A percentile compares a stretch with the other conserved stretches of the same genome.
These are phyloP conservation scores for Doryteuthis pealeii DNA, from an alignment of 1,140 invertebrate species.

Conservation along the genomic window DNA sequence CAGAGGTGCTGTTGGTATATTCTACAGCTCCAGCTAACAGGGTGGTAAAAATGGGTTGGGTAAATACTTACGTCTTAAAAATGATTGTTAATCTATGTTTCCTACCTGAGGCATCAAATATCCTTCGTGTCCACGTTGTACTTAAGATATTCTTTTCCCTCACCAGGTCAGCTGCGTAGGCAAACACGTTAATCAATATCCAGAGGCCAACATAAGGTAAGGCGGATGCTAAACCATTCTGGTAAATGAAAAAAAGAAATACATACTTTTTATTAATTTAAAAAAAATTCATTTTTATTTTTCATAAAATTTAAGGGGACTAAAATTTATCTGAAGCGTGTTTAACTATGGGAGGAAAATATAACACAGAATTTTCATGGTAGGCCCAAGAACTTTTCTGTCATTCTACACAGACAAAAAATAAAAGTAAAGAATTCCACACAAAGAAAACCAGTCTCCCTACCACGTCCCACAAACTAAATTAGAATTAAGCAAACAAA, in stretches of 20 bases:
- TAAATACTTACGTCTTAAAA: too few species aligned
- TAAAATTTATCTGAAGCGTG: not conserved
- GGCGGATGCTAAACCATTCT: slow-evolving; percentile 60
- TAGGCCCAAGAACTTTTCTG: not conserved
- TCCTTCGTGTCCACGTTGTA: slow-evolving; percentile 49
- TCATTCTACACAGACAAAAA: too few species aligned
- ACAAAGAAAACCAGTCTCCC: too few species aligned
- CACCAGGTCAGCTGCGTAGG: slow-evolving; percentile 52
- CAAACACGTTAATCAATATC: slow-evolving; percentile 51
- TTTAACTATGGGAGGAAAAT: slow-evolving; percentile 12
- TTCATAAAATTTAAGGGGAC: not conserved
- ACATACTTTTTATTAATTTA: not conserved
- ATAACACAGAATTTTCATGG: not conserved
- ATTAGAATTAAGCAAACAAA: too few species aligned
- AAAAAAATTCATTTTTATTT: not conserved
- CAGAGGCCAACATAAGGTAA: slow-evolving; percentile 58
- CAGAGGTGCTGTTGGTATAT: too few species aligned
- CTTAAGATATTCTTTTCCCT: slow-evolving; percentile 32
- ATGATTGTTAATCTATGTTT: too few species aligned
- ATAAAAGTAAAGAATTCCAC: too few species aligned
- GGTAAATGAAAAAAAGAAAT: slow-evolving; percentile 3
- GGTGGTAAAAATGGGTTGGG: too few species aligned
- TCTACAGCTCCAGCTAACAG: too few species aligned
- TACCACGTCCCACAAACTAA: too few species aligned
- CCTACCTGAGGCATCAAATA: slow-evolving; percentile 53